A percentile compares a stretch with the other conserved stretches of the same genome.
Evolutionary conservation across 1,140 invertebrate species (phyloP).

Genomic region (Lucilia cuprina): DNA sequence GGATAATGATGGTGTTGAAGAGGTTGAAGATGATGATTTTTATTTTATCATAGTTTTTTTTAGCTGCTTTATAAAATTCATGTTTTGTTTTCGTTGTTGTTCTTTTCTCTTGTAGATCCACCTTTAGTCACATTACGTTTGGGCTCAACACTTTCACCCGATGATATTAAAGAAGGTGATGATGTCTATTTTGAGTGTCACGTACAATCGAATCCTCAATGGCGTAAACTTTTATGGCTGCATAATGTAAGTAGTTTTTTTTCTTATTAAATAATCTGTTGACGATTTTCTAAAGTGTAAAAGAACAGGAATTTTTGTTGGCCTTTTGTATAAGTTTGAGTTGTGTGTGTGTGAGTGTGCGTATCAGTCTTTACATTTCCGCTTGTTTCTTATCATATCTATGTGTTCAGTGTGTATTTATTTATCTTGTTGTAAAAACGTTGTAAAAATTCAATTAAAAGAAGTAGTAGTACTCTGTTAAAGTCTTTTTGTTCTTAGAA

Average conservation of each 20-base stretch:
- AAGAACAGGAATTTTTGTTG: no score
- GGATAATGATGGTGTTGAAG: background rate
- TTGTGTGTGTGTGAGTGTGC: no score
- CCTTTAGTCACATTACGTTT: conserved; percentile 82
- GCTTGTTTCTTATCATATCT: no score
- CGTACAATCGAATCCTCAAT: conserved; percentile 85
- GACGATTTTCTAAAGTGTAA: no score
- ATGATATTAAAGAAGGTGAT: conserved; percentile 90
- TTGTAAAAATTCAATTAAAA: conserved; percentile 9
- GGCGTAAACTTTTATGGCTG: conserved; percentile 84
- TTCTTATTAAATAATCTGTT: no score
- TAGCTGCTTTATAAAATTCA: background rate
- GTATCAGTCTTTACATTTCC: no score
- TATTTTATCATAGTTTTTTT: background rate
- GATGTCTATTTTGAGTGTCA: conserved; percentile 94
- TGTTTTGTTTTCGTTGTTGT: background rate
- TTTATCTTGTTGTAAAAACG: background rate
- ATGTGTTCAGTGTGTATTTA: background rate
- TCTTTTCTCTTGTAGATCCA: conserved; percentile 72
- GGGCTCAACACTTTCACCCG: conserved; percentile 83
- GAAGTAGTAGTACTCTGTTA: background rate
- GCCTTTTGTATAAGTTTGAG: no score
- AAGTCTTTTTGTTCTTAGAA: background rate
- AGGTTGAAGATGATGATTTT: background rate
- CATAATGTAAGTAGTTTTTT: conserved; percentile 75